Evolutionary conservation across 2,888 invertebrate species (phyloP).

Genomic region (Alloplasta piceator): DNA sequence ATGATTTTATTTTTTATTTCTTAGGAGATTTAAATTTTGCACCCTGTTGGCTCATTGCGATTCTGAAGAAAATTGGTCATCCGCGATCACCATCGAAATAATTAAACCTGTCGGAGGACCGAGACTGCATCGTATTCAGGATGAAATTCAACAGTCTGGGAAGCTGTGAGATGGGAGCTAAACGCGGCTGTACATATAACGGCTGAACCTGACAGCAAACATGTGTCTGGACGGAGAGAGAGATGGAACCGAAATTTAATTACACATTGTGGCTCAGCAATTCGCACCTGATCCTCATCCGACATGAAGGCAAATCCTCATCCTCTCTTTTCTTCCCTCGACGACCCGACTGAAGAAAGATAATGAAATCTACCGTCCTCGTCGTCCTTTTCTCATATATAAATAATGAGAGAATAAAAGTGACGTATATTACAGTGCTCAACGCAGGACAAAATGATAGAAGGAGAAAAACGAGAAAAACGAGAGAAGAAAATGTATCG

Average conservation of each 20-base stretch:
- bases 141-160: conserved; percentile 34
- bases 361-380: background rate
- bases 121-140: conserved; percentile 48
- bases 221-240: conserved; percentile 12
- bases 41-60: background rate
- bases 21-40: conserved; percentile 2
- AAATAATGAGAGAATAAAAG: conserved; percentile 27
- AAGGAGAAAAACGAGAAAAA: background rate
- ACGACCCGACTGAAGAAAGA: background rate
- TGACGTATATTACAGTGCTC: conserved; percentile 19
- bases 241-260: conserved; percentile 55
- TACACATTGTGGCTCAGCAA: conserved; percentile 45
- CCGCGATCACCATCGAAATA: conserved; percentile 11
- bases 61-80: conserved; percentile 18
- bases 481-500: background rate
- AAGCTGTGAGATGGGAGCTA: conserved; percentile 16
- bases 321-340: background rate
- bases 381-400: background rate
- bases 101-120: conserved; percentile 25
- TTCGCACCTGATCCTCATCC: conserved; percentile 54
- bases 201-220: conserved; percentile 54
- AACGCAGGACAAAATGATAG: too few species aligned
- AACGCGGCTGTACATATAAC: conserved; percentile 9
- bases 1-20: too few species aligned
- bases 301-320: conserved; percentile 40